Evolutionary conservation across 1,140 invertebrate species (phyloP), one percentile per base, ranked within the genome.

Genomic region (Papilio helenus): DNA sequence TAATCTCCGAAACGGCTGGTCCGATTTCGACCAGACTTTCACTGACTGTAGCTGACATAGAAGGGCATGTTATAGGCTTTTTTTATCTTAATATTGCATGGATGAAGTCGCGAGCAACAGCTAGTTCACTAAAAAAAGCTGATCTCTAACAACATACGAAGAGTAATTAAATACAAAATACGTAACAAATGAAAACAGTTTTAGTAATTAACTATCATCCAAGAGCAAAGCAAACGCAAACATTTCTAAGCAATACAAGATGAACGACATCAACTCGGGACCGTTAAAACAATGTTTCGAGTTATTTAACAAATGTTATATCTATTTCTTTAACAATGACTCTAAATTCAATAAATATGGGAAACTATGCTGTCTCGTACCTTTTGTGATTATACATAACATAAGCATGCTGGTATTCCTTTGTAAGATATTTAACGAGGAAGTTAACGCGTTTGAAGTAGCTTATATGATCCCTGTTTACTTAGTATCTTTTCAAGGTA

Each of bases 341-440:
- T 65, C 61, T 7, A 18, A 34, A 34, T 29, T 29, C 0, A 26
- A 23, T 23, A 65, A 29, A 65, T 65, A 65, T 16, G 34, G 61
- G 61, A 65, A 26, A 65, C 26, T 65, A 16, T 65, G 23, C 12
- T 65, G 61, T 65, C 61, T 65, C 4, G 61, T 26, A 14, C 61
- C 61, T 16, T 65, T 65, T 65, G 61, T 65, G 26, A 65, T 65
- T 16, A 18, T 65, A 1, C 61, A 65, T 65, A 65, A 65, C 20
- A 7, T 34, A 34, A 4, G 12, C 18, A 65, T 65, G 1, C 29
- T 29, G 3, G 10, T 3, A 18, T 65, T 65, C 4, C 14, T 65
- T 4, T 29, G 10, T 29, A 65, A 65, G 26, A 16, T 65, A 65
- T 65, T 65, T n/a, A 65, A 14, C 10, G 61, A 65, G 14, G 61